These are phyloP conservation scores for Conchocele bisecta DNA, from an alignment of 2,888 invertebrate genomes.

Conservation along the genomic window DNA sequence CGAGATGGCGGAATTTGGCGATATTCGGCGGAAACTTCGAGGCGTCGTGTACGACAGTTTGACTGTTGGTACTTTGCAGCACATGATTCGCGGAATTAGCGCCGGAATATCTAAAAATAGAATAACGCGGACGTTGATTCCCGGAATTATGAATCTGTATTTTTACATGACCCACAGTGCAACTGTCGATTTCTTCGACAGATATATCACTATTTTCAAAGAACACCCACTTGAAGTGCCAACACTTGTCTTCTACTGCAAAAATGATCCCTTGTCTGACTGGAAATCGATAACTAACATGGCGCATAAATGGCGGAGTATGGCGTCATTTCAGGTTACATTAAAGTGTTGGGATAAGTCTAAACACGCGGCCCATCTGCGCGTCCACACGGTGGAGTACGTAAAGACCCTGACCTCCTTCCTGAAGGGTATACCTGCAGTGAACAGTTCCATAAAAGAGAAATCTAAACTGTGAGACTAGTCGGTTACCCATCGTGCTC, in stretches of 20 bases:
- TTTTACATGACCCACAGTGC: slow-evolving; percentile 60
- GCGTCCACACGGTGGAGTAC: slow-evolving; percentile 54
- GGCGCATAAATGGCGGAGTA: slow-evolving; percentile 54
- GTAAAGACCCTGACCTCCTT: slow-evolving; percentile 30
- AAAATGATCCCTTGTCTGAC: slow-evolving; percentile 70
- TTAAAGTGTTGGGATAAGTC: slow-evolving; percentile 62
- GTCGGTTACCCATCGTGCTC: too few species aligned
- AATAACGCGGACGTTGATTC: slow-evolving; percentile 52
- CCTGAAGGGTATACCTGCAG: slow-evolving; percentile 24
- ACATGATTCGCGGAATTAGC: slow-evolving; percentile 67
- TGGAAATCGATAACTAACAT: slow-evolving; percentile 50
- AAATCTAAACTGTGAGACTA: slow-evolving; percentile 22
- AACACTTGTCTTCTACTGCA: slow-evolving; percentile 62
- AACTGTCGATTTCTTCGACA: slow-evolving; percentile 68
- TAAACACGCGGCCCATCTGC: slow-evolving; percentile 59
- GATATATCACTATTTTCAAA: slow-evolving; percentile 56
- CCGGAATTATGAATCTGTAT: slow-evolving; percentile 53
- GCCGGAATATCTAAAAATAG: slow-evolving; percentile 46
- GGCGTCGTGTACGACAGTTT: slow-evolving; percentile 73
- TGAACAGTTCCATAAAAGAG: neutral
- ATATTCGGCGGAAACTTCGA: slow-evolving; percentile 48
- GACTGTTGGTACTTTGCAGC: slow-evolving; percentile 67
- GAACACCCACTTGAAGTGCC: slow-evolving; percentile 62
- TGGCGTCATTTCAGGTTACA: slow-evolving; percentile 42
- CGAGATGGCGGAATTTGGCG: slow-evolving; percentile 31